phyloP scores from a whole-genome alignment of 2,888 invertebrate species.

The Deilephila porcellus region DNA sequence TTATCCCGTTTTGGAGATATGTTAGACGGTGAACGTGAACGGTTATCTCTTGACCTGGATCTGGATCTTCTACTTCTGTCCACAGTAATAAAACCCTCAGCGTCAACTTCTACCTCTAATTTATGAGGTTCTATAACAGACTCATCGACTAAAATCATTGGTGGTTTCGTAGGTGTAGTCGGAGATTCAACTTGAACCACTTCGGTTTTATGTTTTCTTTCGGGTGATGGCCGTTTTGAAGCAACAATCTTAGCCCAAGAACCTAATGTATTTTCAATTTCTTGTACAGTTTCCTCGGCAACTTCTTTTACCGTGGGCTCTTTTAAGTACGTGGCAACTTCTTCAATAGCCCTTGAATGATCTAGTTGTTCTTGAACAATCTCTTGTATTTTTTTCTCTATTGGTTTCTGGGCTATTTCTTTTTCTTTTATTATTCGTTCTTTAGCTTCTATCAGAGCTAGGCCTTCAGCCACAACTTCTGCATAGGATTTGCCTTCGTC shows the following conservation, averaged over 20 bases:
- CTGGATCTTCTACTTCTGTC: constrained; percentile 79
- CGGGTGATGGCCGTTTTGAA: constrained; percentile 64
- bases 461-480: constrained; percentile 85
- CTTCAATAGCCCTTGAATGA: constrained; percentile 39
- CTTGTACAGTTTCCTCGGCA: constrained; percentile 34
- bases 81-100: constrained; percentile 80
- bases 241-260: constrained; percentile 80
- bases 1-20: constrained; percentile 47
- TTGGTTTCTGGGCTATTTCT: constrained; percentile 16
- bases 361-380: constrained; percentile 37
- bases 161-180: constrained; percentile 51
- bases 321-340: constrained; percentile 8
- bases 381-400: constrained; percentile 43
- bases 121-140: constrained; percentile 57
- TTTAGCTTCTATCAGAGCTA: constrained; percentile 42
- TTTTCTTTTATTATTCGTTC: constrained; percentile 31
- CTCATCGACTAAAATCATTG: constrained; percentile 72
- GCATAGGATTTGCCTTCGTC: constrained; percentile 89
- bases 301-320: constrained; percentile 30
- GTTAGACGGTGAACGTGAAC: constrained; percentile 61
- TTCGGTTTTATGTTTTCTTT: constrained; percentile 56
- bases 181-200: constrained; percentile 35
- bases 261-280: constrained; percentile 47
- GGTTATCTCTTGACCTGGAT: constrained; percentile 80
- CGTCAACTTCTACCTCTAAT: constrained; percentile 61